Conservation (phyloP, 1,140 invertebrate genomes). For the Drosophila baimaii region DNA sequence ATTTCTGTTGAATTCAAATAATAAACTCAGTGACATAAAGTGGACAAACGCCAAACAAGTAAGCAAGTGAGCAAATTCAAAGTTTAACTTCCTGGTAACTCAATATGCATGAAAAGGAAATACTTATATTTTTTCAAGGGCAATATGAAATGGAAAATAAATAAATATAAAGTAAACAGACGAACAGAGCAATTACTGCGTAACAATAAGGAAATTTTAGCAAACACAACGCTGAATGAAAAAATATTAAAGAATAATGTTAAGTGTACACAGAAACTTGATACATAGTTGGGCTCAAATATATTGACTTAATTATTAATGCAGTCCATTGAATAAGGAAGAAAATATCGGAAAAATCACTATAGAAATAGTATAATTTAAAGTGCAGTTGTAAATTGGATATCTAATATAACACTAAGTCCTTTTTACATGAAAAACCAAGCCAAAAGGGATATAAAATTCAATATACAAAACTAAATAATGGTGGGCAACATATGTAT, state of each 20-base stretch:
- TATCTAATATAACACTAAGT: no score
- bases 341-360: not conserved
- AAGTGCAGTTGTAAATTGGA: not conserved
- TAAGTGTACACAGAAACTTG: not conserved
- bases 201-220: not conserved
- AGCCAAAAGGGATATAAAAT: not conserved
- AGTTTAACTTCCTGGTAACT: conserved; percentile 24
- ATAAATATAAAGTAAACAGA: conserved; percentile 9
- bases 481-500: not conserved
- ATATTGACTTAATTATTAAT: not conserved
- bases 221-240: not conserved
- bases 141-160: conserved; percentile 12
- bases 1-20: conserved; percentile 10
- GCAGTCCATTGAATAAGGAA: no score
- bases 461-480: not conserved
- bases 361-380: not conserved
- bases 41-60: not conserved
- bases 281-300: not conserved
- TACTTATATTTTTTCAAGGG: not conserved
- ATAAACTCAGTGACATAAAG: conserved; percentile 11
- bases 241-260: not conserved
- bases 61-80: conserved; percentile 15
- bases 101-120: conserved; percentile 12
- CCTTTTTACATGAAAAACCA: not conserved
- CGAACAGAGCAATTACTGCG: no score